Percentiles rank a stretch among this genome's conserved stretches.
Evolutionary conservation across 1,140 invertebrate genomes (phyloP).

Genomic region (Calycopis cecrops): DNA sequence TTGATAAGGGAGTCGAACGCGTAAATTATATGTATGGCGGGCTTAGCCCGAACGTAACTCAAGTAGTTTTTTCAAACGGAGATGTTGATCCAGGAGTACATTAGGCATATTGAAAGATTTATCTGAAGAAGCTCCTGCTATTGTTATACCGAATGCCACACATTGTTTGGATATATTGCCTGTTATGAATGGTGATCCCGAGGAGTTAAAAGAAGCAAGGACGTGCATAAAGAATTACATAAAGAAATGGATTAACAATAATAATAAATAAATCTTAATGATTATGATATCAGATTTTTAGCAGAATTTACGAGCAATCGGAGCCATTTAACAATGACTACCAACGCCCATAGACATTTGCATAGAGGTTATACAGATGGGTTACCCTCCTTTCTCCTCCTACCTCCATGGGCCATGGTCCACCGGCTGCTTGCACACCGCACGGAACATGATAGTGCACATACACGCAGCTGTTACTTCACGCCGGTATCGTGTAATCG

Average conservation of each 20-base stretch:
- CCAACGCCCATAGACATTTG: too few relatives aligned
- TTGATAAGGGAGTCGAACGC: slow-evolving; percentile 66
- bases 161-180: slow-evolving; percentile 55
- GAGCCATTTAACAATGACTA: too few relatives aligned
- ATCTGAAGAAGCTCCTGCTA: slow-evolving; percentile 48
- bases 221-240: slow-evolving; percentile 50
- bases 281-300: too few relatives aligned
- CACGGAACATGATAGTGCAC: too few relatives aligned
- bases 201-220: slow-evolving; percentile 49
- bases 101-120: slow-evolving; percentile 74
- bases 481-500: too few relatives aligned
- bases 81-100: slow-evolving; percentile 78
- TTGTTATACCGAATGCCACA: slow-evolving; percentile 41
- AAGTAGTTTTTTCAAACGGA: slow-evolving; percentile 81
- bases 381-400: too few relatives aligned
- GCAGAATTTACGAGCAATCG: too few relatives aligned
- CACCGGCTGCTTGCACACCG: too few relatives aligned
- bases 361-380: too few relatives aligned
- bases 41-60: slow-evolving; percentile 71
- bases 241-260: slow-evolving; percentile 56
- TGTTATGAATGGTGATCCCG: slow-evolving; percentile 30
- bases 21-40: slow-evolving; percentile 80
- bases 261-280: too few relatives aligned
- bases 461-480: too few relatives aligned
- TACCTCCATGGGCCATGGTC: too few relatives aligned